A percentile compares a stretch with the other conserved stretches of the same genome.
phyloP scores from a whole-genome alignment of 1,140 invertebrate genomes.

The Bicyclus anynana region DNA sequence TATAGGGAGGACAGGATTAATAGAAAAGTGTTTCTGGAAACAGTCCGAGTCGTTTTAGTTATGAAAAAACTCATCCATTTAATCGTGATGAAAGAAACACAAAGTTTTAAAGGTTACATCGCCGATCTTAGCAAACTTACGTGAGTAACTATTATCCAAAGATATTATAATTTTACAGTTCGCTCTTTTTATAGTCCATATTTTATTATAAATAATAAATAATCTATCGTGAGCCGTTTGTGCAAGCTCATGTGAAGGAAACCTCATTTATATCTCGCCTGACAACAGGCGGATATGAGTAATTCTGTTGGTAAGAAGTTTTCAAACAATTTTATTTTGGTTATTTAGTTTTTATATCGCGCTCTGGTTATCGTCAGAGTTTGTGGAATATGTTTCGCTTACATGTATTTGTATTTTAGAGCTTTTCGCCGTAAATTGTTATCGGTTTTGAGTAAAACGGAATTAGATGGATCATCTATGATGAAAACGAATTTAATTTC shows the following conservation, averaged over 20 bases:
- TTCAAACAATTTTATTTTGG: constrained; percentile 26
- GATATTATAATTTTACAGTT: neutral
- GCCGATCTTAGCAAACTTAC: too few species aligned
- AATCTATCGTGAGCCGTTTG: neutral
- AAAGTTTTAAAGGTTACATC: too few species aligned
- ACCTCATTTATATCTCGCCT: constrained; percentile 7
- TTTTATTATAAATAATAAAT: neutral
- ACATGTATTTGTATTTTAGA: neutral
- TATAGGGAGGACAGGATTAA: too few species aligned
- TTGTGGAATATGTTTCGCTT: neutral
- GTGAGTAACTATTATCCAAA: too few species aligned
- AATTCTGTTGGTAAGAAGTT: constrained; percentile 28
- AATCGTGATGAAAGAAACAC: too few species aligned
- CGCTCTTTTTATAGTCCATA: too few species aligned
- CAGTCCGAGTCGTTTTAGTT: too few species aligned
- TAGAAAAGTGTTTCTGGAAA: too few species aligned
- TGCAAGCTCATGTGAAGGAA: neutral
- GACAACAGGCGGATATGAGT: constrained; percentile 36
- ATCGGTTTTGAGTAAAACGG: neutral
- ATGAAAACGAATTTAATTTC: too few species aligned
- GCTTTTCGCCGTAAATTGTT: neutral
- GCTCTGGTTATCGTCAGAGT: constrained; percentile 26
- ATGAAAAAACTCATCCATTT: too few species aligned
- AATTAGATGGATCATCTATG: neutral
- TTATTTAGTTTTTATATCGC: constrained; percentile 9